Percentiles rank a stretch among this genome's conserved stretches.
phyloP scores from a whole-genome alignment of 2,888 invertebrate genomes.

The Apocheima hispidaria region DNA sequence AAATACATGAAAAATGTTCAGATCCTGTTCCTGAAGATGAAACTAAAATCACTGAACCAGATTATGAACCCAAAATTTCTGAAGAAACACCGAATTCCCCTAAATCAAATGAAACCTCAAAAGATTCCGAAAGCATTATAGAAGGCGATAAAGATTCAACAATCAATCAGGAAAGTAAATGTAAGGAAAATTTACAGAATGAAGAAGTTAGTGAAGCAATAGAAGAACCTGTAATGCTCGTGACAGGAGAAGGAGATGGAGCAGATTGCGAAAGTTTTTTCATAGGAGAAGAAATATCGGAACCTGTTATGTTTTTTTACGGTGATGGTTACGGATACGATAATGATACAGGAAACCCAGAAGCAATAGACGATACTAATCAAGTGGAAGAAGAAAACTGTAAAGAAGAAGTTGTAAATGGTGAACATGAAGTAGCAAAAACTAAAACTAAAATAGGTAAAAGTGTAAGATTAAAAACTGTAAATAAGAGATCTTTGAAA shows the following conservation, averaged over 20 bases:
- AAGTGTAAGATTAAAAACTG: conserved; percentile 67
- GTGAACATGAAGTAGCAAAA: conserved; percentile 70
- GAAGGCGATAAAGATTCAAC: conserved; percentile 22
- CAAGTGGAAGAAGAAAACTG: conserved; percentile 66
- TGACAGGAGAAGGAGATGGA: conserved; percentile 90
- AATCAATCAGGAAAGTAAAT: conserved; percentile 30
- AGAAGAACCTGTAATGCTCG: conserved; percentile 90
- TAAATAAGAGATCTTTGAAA: conserved; percentile 72
- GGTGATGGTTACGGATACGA: conserved; percentile 91
- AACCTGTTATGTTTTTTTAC: conserved; percentile 89
- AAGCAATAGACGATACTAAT: conserved; percentile 63
- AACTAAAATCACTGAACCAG: conserved; percentile 12
- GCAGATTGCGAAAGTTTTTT: conserved; percentile 87
- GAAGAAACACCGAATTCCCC: conserved; percentile 18
- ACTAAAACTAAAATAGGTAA: conserved; percentile 67
- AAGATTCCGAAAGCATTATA: conserved; percentile 29
- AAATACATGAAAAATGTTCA: conserved; percentile 1
- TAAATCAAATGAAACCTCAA: conserved; percentile 25
- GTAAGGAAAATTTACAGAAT: conserved; percentile 31
- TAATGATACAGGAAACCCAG: conserved; percentile 91
- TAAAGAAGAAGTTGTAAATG: conserved; percentile 72
- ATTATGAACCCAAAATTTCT: neutral
- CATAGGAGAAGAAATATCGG: conserved; percentile 90
- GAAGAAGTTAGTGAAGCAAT: conserved; percentile 87
- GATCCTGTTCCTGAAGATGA: neutral